Evolutionary conservation across 2,888 invertebrate genomes (phyloP), one percentile per base, ranked within the genome.

Genomic region (Uloborus plumipes): DNA sequence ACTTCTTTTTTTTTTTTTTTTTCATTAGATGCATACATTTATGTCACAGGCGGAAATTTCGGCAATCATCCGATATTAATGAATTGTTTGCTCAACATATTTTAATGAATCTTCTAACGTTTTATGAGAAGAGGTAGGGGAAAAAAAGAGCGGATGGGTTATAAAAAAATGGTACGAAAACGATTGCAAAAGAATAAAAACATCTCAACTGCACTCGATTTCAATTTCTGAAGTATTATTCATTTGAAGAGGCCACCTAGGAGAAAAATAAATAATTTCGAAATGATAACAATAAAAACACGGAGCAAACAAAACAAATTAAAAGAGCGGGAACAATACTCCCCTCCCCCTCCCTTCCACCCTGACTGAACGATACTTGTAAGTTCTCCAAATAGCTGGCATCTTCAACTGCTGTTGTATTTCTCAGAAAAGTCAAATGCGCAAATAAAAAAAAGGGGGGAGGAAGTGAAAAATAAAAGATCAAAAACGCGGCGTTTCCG

Each of bases 401-500:
- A 78, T 72, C 78, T 78, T 72, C 73, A 75, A 74, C 80, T 74
- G 74, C 80, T 74, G 80, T 74, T 74, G 65, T 69, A 70, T 51
- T 73, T 74, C 80, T 74, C 74, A 74, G 74, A 64, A 70, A 81
- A 81, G 74, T 69, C 80, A 80, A 80, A 80, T 73, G 73, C 73
- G 20, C 74, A 74, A 80, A 62, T 69, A 80, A 74, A 74, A 55
- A 59, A 70, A 67, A n/a, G n/a, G 39, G 39, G 39, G 39, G 39
- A 39, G 39, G 39, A 39, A 67, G 49, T 26, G 66, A 67, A 73
- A 75, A 66, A 71, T 65, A 73, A 81, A 22, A 65, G 62, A 70
- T 74, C 74, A 69, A 81, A 81, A 81, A 70, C 39, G 39, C 58
- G 70, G 80, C 59, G 74, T 81, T 70, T 47, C 26, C 20, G 18